Base-by-base conservation (phyloP, 2,888 invertebrate species). In the Erynnis tages region DNA sequence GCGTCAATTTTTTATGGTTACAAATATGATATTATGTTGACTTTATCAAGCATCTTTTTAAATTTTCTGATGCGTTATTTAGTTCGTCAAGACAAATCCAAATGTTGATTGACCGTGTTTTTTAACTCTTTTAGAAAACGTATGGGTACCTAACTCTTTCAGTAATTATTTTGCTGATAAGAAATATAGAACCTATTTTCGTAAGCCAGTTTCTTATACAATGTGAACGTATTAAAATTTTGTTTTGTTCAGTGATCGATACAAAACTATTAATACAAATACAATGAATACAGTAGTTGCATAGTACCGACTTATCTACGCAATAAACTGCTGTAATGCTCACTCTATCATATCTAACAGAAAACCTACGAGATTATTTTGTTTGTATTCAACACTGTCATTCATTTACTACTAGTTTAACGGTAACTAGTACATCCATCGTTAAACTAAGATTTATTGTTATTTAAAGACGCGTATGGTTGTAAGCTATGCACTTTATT, bases 381-480 rank as follows among this genome's bases (percentile, higher is more conserved):
- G 21, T 43, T 50, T 43, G 49, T 34, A 19, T 25, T 19, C 21
- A 1, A 40, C 25, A 49, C 25, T 17, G 25, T 4, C 27, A 10
- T 19, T 17, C 41, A 19, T 43, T 50, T 50, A 35, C 49, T 43
- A 50, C 49, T 35, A 34, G 27, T 49, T 41, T 41, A 50, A 43
- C 34, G 14, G 27, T 50, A 50, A 43, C 49, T 11, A 16, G 34
- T 50, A 43, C 19, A 41, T 27, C 34, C 21, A 29, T 43, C 43
- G 43, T 35, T 50, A 50, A 50, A 50, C 34, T 48, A 40, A 40
- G 21, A 48, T 32, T 48, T 48, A 48, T 48, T 21, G 11, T 21
- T 29, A 10, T 13, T 46, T 38, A 13, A 38, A 43, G 37, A 27
- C 37, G 40, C 7, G 43, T 55, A 37, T 45, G 48, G 41, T 45